Base-by-base conservation (phyloP, 1,140 invertebrate species). In the Drosophila jambulina region DNA sequence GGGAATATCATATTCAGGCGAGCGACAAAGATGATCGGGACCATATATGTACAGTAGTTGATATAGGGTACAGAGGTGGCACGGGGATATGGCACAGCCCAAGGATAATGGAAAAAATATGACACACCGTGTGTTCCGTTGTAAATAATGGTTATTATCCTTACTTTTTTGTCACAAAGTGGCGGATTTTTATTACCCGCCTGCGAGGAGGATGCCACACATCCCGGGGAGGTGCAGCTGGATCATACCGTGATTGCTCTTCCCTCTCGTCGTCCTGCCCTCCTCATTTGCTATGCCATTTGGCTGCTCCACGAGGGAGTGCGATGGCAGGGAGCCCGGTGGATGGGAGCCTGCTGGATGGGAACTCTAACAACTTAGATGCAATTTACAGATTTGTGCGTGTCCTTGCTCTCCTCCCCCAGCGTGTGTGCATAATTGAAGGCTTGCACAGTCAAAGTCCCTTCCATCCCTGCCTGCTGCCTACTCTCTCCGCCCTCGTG, bases 391-490 rank as follows among this genome's bases (percentile, higher is more conserved):
- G 63, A 76, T 77, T 77, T 77, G 48, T 77, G 75, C 56, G 63
- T 69, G 40, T 32, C 49, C 49, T 25, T n/a, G n/a, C n/a, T n/a
- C n/a, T 12, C 19, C 23, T 8, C 51, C 25, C 2, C 4, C 54
- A 23, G 46, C 48, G 58, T 75, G 61, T 81, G 60, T 75, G 80
- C 83, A 86, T 87, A 86, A 83, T 82, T 86, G 79, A 54, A 63
- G 83, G 46, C 54, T 27, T 43, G 65, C 61, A 42, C 61, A 43
- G 43, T 60, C 36, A 40, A 42, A 29, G 48, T 2, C 27, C 34
- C 21, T n/a, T n/a, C n/a, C n/a, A n/a, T n/a, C n/a, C n/a, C n/a
- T n/a, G n/a, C n/a, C n/a, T n/a, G n/a, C n/a, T n/a, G n/a, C n/a
- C n/a, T 34, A 4, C 15, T 17, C 10, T 7, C 45, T 48, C 2